These are phyloP conservation scores for Sicus ferrugineus DNA, from an alignment of 2,888 invertebrate genomes.

Conservation along the genomic window DNA sequence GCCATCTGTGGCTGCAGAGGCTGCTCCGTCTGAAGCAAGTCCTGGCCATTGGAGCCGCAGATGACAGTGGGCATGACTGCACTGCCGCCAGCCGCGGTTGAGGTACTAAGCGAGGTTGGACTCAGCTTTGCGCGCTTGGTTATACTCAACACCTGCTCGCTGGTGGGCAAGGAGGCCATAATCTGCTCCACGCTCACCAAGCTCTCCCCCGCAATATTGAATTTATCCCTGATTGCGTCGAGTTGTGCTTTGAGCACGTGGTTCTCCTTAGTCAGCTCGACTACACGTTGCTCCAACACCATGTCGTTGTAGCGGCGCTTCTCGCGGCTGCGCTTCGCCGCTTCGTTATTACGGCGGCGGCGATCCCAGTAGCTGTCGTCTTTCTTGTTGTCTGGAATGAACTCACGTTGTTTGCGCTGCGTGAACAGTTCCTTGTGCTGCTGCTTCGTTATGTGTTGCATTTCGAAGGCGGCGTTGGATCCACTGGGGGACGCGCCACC, in stretches of 20 bases:
- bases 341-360: constrained; percentile 94
- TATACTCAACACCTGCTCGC: constrained; percentile 84
- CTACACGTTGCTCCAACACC: constrained; percentile 92
- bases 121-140: constrained; percentile 72
- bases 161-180: constrained; percentile 82
- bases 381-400: constrained; percentile 95
- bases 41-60: background rate
- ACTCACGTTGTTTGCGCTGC: constrained; percentile 92
- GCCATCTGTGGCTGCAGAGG: constrained; percentile 7
- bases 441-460: constrained; percentile 56
- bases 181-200: constrained; percentile 90
- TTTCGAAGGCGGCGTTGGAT: constrained; percentile 42
- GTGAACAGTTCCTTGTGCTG: constrained; percentile 85
- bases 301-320: constrained; percentile 96
- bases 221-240: constrained; percentile 91
- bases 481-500: constrained; percentile 42
- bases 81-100: constrained; percentile 3
- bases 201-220: constrained; percentile 86
- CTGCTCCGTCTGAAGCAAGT: background rate
- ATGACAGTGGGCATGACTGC: background rate
- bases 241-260: constrained; percentile 92
- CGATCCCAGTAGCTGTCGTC: constrained; percentile 98
- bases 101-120: background rate
- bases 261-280: constrained; percentile 94
- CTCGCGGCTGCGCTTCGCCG: constrained; percentile 95